phyloP scores from a whole-genome alignment of 2,113 vertebrate genomes.

The Cynoglossus semilaevis region DNA sequence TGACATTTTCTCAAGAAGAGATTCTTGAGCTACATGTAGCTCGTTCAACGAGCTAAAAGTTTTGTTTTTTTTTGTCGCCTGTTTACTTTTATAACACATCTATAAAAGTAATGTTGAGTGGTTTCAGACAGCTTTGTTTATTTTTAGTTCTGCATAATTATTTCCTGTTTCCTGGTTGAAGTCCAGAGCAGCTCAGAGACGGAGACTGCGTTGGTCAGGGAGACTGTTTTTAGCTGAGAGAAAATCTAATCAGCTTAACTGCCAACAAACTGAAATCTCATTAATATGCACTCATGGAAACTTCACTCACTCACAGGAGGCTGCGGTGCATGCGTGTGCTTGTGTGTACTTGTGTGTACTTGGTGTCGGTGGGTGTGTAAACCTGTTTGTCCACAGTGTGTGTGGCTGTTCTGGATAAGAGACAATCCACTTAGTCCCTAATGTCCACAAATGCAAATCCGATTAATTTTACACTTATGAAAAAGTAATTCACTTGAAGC shows the following conservation, averaged over 20 bases:
- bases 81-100: too few relatives aligned
- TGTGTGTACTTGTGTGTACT: background rate
- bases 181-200: background rate
- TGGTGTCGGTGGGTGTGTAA: slow-evolving; percentile 32
- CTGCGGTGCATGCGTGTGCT: slow-evolving; percentile 8
- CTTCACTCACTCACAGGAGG: slow-evolving; percentile 46
- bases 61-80: too few relatives aligned
- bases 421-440: slow-evolving; percentile 53
- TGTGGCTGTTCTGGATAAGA: slow-evolving; percentile 23
- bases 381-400: slow-evolving; percentile 4
- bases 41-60: too few relatives aligned
- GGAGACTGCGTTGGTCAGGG: background rate
- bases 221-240: slow-evolving; percentile 21
- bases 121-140: too few relatives aligned
- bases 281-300: slow-evolving; percentile 65
- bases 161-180: too few relatives aligned
- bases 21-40: too few relatives aligned
- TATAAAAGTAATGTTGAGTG: too few relatives aligned
- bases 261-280: slow-evolving; percentile 59
- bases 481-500: slow-evolving; percentile 26
- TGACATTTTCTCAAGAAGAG: too few relatives aligned
- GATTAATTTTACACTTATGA: slow-evolving; percentile 62
- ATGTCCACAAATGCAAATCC: slow-evolving; percentile 59
- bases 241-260: slow-evolving; percentile 46
- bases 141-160: too few relatives aligned